Conservation (phyloP, 1,140 invertebrate genomes). For the Aricia agestis region DNA sequence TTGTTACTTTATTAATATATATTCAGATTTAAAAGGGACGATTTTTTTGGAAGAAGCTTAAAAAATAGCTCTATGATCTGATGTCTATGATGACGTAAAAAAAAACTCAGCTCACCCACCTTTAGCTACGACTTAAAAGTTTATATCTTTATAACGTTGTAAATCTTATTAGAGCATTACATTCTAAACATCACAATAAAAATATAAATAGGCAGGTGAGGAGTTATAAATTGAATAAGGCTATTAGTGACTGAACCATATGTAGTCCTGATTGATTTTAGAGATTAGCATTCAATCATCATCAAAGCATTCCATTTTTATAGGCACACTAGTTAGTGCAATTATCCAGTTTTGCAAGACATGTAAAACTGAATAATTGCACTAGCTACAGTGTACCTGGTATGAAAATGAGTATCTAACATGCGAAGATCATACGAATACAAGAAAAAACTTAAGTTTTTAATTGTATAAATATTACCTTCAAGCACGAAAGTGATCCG, state of each 20-base stretch:
- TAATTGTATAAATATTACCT: slow-evolving; percentile 16
- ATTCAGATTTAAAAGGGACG: too few relatives aligned
- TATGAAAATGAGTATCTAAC: background rate
- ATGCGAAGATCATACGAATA: slow-evolving; percentile 24
- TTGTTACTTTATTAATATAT: too few relatives aligned
- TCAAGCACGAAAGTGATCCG: background rate
- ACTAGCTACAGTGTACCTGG: background rate
- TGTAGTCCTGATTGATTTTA: background rate
- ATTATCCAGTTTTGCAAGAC: too few relatives aligned
- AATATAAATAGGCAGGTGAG: background rate
- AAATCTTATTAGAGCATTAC: background rate
- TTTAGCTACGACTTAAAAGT: background rate
- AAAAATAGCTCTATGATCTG: too few relatives aligned
- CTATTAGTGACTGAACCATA: background rate
- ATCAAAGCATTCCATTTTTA: too few relatives aligned
- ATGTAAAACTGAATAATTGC: too few relatives aligned
- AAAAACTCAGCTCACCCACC: background rate
- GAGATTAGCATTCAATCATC: background rate
- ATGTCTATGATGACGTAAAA: background rate
- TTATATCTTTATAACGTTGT: background rate
- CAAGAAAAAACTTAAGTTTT: background rate
- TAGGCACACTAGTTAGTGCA: too few relatives aligned
- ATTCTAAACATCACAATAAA: background rate
- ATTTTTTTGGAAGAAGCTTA: too few relatives aligned
- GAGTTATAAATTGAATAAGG: background rate